These are phyloP conservation scores for Oryzias javanicus DNA, from an alignment of 2,113 vertebrate genomes.

Conservation along the genomic window DNA sequence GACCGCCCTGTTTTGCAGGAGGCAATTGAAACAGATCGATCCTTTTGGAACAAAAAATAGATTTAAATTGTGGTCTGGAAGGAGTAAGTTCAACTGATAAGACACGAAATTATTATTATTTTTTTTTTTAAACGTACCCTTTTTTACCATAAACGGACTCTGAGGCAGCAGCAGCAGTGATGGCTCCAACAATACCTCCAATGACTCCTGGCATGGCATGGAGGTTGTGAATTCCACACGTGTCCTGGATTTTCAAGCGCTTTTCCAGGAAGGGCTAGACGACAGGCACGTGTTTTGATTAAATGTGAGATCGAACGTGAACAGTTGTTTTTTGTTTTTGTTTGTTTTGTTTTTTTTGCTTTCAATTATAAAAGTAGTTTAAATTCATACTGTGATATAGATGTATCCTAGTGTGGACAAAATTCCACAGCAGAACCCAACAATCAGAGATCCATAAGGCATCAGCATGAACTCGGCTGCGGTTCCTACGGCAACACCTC, in stretches of 20 bases:
- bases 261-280: constrained; percentile 89
- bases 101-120: fast-evolving
- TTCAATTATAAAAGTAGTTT: background rate
- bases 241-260: constrained; percentile 89
- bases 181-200: constrained; percentile 91
- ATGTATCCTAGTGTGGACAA: constrained; percentile 89
- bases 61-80: too few relatives aligned
- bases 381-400: constrained; percentile 77
- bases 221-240: constrained; percentile 96
- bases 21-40: too few relatives aligned
- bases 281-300: background rate
- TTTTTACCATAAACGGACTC: constrained; percentile 74
- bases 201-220: constrained; percentile 91
- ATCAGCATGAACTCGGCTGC: constrained; percentile 94
- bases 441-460: constrained; percentile 89
- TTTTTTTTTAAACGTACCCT: constrained; percentile 76
- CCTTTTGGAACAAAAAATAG: too few relatives aligned
- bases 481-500: constrained; percentile 92
- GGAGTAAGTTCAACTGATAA: background rate
- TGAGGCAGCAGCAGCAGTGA: constrained; percentile 83
- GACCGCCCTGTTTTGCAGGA: constrained; percentile 80
- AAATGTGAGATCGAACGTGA: background rate
- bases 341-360: too few relatives aligned
- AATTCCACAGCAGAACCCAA: constrained; percentile 87
- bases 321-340: too few relatives aligned